A percentile compares a stretch with the other conserved stretches of the same genome.
These are phyloP conservation scores for Spermophilus dauricus DNA, from an alignment of 2,113 vertebrate genomes.

Conservation along the genomic window DNA sequence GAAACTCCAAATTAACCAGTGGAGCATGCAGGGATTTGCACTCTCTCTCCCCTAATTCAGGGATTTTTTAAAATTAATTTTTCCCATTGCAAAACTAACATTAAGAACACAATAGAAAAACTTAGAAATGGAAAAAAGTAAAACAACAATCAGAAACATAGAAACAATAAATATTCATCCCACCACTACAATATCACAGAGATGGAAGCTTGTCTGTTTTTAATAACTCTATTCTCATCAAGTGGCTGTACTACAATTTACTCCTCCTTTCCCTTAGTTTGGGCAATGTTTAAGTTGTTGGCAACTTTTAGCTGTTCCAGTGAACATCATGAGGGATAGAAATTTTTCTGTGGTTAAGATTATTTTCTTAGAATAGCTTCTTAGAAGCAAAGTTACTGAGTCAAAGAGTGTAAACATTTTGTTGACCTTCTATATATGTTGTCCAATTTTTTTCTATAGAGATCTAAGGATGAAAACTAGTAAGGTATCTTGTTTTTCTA, in stretches of 20 bases:
- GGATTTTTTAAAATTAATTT: not conserved
- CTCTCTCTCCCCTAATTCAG: not conserved
- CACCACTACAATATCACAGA: not conserved
- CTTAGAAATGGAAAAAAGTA: not conserved
- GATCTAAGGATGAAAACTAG: not conserved
- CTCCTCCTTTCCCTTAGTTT: constrained; percentile 9
- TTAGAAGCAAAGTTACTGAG: constrained; percentile 10
- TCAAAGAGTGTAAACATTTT: constrained; percentile 31
- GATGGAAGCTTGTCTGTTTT: not conserved
- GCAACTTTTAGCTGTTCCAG: not conserved
- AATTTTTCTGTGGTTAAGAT: not conserved
- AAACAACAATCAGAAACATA: not conserved
- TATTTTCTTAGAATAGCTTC: not conserved
- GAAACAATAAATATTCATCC: not conserved
- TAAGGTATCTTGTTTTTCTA: not conserved
- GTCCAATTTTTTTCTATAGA: constrained; percentile 33
- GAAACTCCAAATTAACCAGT: not conserved
- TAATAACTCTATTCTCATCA: not conserved
- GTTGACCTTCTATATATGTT: not conserved
- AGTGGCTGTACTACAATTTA: not conserved
- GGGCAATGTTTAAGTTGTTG: constrained; percentile 6
- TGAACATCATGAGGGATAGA: not conserved
- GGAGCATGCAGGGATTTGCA: not conserved
- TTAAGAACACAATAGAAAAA: not conserved
- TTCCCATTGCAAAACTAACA: not conserved